Base-by-base conservation (phyloP, 1,140 invertebrate species). In the Zaprionus kolodkinae region DNA sequence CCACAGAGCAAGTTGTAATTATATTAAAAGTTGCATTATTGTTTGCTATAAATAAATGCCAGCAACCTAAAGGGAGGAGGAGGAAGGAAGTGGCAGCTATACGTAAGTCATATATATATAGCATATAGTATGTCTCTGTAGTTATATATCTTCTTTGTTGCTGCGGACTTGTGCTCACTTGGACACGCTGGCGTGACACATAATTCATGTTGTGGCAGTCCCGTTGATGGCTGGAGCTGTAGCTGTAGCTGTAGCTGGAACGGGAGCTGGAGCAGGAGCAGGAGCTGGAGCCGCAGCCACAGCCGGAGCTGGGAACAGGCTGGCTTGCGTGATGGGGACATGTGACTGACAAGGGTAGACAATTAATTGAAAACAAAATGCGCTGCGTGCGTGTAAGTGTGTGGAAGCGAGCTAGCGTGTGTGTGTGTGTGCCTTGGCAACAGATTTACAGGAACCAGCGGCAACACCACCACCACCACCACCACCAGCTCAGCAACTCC, bases 271-370 rank as follows among this genome's bases (percentile, higher is more conserved):
- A 35, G 25, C 36, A 33, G 40, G 17, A 45, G 40, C 40, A 9
- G 40, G 30, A 36, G 12, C 62, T 15, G 27, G 15, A 52, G 21
- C 27, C 30, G 43, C 10, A 50, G 45, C 17, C 3, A 27, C 13
- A 25, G 11, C 52, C 13, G 30, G 15, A 30, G 27, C 3, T 0
- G 36, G 38, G 0, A 12, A n/a, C 5, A 40, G 6, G 38, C 27
- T 21, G 36, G 56, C 56, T 74, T 56, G 72, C 62, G 61, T 71
- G 76, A 79, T 72, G 72, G 70, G 70, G 84, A 88, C 80, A 80
- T 80, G 65, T 75, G 79, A 75, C 67, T 87, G 84, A 87, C 84
- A 80, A 78, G 84, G 84, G 80, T 87, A 88, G 79, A 87, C 84
- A 87, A 87, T 87, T 87, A 87, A 87, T 87, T 87, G 80, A 79